Evolutionary conservation across 2,113 vertebrate genomes (phyloP), one percentile per base, ranked within the genome.

Genomic region (Saguinus imperator): DNA sequence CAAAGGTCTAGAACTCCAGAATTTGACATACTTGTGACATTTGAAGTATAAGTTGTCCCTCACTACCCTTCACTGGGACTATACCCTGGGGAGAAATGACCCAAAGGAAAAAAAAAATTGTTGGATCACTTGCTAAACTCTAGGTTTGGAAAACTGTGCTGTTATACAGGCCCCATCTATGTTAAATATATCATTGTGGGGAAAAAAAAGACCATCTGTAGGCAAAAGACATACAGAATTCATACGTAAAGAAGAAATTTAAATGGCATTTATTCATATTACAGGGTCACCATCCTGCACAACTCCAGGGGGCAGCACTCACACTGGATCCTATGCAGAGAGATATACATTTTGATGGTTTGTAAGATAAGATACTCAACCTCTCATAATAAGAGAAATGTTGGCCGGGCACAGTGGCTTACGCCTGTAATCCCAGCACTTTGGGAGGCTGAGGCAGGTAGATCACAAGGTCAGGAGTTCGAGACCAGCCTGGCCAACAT

Each of bases 141-240:
- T 91, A 94, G 84, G 29, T 94, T 81, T 95, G 52, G 89, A 37
- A 92, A 95, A 52, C 73, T 48, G 25, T 21, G 20, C 35, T 20
- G 12, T 21, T n/a, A 11, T 94, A 79, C 61, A 91, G 55, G 3
- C 27, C 23, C 52, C 58, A 23, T 50, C 10, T 81, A 45, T 81
- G 25, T 80, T 92, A 97, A 77, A 87, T 81, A 57, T 75, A 61
- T 80, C 21, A 61, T 43, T n/a, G 58, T 2, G 11, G 48, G 37
- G 40, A 17, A 43, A 8, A 4, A 43, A 4, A 40, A 43, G 43
- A 12, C 29, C 45, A 73, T 23, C 32, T 61, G 21, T 57, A 55
- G 29, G 7, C n/a, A 80, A 90, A 92, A 40, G 57, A 87, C 27
- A 55, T 55, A 73, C 73, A 66, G 57, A 93, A 91, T 55, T 92